Conservation (phyloP, 1,140 invertebrate species). For the Drosophila kepulauana region DNA sequence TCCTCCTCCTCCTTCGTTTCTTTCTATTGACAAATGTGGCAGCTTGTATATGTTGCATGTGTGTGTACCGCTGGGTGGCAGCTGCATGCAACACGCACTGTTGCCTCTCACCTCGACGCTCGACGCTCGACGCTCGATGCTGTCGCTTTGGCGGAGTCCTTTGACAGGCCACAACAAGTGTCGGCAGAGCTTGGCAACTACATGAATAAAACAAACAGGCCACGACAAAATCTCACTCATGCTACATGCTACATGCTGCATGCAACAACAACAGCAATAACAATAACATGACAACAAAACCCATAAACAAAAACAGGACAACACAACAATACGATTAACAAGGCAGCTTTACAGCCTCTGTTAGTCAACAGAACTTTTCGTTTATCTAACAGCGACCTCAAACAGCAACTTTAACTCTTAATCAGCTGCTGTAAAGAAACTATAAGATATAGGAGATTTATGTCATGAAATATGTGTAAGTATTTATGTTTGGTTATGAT, state of each 20-base stretch:
- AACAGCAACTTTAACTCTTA: too few species aligned
- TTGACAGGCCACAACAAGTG: conserved; percentile 22
- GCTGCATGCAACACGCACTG: conserved; percentile 4
- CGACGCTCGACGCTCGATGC: background rate
- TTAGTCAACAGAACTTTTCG: conserved; percentile 1
- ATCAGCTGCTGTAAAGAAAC: too few species aligned
- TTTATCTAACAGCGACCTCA: too few species aligned
- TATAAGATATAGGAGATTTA: too few species aligned
- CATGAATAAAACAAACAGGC: conserved; percentile 16
- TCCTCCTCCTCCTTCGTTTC: background rate
- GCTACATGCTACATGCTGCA: background rate
- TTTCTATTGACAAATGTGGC: conserved; percentile 22
- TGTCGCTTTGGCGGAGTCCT: conserved; percentile 3
- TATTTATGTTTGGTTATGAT: too few species aligned
- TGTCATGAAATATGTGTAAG: too few species aligned
- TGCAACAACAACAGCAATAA: background rate
- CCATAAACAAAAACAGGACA: conserved; percentile 1
- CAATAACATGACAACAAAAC: background rate
- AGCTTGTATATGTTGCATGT: conserved; percentile 8
- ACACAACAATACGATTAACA: background rate
- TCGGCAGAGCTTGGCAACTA: conserved; percentile 10
- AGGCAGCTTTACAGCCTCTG: background rate
- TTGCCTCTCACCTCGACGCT: background rate
- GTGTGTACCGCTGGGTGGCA: background rate
- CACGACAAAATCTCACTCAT: background rate